phyloP scores from a whole-genome alignment of 2,113 vertebrate species.

The Fukomys damarensis region DNA sequence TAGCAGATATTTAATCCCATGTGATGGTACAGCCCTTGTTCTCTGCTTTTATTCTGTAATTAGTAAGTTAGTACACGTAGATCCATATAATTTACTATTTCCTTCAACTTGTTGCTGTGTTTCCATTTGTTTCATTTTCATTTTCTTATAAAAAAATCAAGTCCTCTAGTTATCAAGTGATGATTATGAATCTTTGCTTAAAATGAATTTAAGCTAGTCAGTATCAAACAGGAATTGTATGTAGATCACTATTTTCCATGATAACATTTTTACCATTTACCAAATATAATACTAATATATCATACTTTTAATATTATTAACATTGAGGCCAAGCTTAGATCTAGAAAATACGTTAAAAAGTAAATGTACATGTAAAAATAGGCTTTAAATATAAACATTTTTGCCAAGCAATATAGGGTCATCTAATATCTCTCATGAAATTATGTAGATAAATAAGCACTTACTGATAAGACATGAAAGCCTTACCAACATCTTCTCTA shows the following conservation, averaged over 20 bases:
- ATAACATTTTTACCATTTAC: not conserved
- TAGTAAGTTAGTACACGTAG: not conserved
- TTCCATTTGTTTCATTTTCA: not conserved
- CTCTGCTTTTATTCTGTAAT: not conserved
- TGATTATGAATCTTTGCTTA: not conserved
- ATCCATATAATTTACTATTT: not conserved
- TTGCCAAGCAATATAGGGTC: not conserved
- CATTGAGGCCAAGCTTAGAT: not conserved
- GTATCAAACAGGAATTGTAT: not conserved
- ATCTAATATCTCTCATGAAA: not conserved
- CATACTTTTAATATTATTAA: not conserved
- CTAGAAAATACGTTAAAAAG: not conserved
- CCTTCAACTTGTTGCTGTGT: not conserved
- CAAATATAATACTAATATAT: not conserved
- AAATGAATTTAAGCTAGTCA: not conserved
- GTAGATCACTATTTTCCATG: not conserved
- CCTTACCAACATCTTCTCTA: not conserved
- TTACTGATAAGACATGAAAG: not conserved
- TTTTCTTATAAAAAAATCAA: conserved; percentile 1
- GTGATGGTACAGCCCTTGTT: not conserved
- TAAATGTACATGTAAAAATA: not conserved
- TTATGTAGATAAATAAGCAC: not conserved
- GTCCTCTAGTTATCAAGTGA: not conserved
- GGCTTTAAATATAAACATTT: not conserved
- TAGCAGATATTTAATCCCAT: not conserved